These are phyloP conservation scores for Parambassis ranga DNA, from an alignment of 2,797 vertebrate genomes.

Conservation along the genomic window DNA sequence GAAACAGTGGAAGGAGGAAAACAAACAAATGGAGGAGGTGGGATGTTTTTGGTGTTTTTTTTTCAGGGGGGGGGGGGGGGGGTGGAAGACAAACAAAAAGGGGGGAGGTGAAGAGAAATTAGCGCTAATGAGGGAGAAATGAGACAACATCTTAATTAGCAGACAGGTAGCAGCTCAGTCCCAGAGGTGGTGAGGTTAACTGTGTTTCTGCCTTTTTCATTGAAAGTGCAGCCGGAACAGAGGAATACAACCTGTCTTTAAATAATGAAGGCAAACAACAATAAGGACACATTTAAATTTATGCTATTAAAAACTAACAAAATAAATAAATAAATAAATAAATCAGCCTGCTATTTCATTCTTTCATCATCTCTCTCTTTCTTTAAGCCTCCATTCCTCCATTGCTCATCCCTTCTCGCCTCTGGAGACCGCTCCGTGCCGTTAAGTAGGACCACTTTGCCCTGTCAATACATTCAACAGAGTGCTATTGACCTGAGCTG, in stretches of 20 bases:
- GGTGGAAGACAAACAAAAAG: conserved; percentile 22
- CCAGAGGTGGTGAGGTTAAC: conserved; percentile 29
- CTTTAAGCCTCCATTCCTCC: neutral
- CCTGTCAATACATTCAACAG: conserved; percentile 81
- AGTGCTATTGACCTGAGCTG: conserved; percentile 66
- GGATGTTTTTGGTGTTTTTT: neutral
- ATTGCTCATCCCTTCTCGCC: conserved; percentile 24
- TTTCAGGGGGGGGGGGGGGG: neutral
- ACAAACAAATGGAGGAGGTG: conserved; percentile 65
- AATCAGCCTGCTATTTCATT: neutral
- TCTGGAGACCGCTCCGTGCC: conserved; percentile 59
- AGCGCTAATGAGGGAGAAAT: conserved; percentile 58
- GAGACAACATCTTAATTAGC: conserved; percentile 58
- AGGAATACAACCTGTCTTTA: too few species aligned
- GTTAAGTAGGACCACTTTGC: conserved; percentile 80
- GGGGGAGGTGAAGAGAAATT: conserved; percentile 33
- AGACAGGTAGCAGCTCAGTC: conserved; percentile 55
- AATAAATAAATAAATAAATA: neutral
- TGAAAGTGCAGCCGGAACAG: too few species aligned
- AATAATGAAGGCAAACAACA: too few species aligned
- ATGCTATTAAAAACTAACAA: rapidly evolving
- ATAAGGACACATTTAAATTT: too few species aligned
- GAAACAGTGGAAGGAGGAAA: conserved; percentile 53
- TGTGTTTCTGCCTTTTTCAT: neutral
- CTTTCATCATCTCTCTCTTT: neutral